Conservation (phyloP, 2,797 vertebrate species). For the Diplodus puntazzo region DNA sequence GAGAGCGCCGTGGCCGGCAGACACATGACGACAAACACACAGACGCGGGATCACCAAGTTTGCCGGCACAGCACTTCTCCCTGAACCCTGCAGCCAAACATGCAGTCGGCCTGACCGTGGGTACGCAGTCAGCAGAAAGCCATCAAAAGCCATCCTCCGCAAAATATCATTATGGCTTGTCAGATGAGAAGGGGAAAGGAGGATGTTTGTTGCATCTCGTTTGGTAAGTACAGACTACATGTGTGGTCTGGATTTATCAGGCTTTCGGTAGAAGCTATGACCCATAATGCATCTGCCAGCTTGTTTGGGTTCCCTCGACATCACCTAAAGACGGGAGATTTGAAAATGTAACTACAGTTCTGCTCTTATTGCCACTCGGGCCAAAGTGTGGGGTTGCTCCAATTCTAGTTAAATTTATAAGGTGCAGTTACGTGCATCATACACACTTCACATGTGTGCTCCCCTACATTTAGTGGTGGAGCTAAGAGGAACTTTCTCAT, state of each 20-base stretch:
- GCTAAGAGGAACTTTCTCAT: conserved; percentile 83
- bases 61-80: conserved; percentile 80
- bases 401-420: conserved; percentile 70
- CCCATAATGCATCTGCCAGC: conserved; percentile 55
- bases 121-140: conserved; percentile 79
- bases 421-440: conserved; percentile 74
- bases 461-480: conserved; percentile 81
- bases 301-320: conserved; percentile 58
- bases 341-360: conserved; percentile 40
- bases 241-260: conserved; percentile 80
- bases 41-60: conserved; percentile 76
- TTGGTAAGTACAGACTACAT: conserved; percentile 81
- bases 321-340: conserved; percentile 56
- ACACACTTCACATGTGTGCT: conserved; percentile 69
- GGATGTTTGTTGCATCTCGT: conserved; percentile 80
- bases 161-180: conserved; percentile 84
- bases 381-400: conserved; percentile 53
- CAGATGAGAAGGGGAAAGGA: conserved; percentile 78
- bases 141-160: conserved; percentile 72
- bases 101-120: conserved; percentile 73
- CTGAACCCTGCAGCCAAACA: conserved; percentile 69
- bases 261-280: conserved; percentile 47
- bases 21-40: conserved; percentile 78
- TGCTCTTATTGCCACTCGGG: conserved; percentile 35
- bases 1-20: conserved; percentile 57